These are phyloP conservation scores for Ceyx erithaca DNA, from an alignment of 2,797 vertebrate species.

Conservation along the genomic window DNA sequence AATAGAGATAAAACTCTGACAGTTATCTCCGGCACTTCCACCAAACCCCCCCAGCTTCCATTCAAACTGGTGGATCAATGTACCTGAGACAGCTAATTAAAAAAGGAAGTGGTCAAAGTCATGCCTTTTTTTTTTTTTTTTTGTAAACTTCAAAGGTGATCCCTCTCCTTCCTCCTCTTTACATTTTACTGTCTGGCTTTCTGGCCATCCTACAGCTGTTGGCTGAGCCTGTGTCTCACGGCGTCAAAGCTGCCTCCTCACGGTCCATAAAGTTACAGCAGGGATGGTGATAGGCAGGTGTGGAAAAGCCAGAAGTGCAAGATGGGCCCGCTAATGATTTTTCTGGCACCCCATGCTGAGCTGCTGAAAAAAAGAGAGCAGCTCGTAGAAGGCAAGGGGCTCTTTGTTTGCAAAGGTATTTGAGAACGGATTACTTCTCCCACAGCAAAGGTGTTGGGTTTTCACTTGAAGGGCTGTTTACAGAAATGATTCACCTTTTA, in stretches of 20 bases:
- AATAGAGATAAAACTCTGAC: not conserved
- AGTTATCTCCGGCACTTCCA: not conserved
- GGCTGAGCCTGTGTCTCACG: conserved; percentile 66
- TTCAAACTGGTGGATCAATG: not conserved
- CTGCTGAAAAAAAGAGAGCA: conserved; percentile 28
- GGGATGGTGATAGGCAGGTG: conserved; percentile 77
- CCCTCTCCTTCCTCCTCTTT: conserved; percentile 77
- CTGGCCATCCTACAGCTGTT: conserved; percentile 80
- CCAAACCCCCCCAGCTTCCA: not conserved
- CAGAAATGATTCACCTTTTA: conserved; percentile 70
- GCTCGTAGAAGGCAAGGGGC: conserved; percentile 13
- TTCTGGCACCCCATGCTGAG: conserved; percentile 76
- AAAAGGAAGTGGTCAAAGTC: conserved; percentile 83
- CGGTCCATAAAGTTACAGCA: conserved; percentile 82
- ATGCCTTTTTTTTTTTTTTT: conserved; percentile 37
- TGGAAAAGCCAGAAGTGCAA: conserved; percentile 75
- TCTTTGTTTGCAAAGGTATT: conserved; percentile 68
- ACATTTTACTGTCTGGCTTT: conserved; percentile 83
- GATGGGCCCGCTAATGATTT: conserved; percentile 70
- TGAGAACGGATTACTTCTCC: conserved; percentile 27
- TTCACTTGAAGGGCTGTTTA: conserved; percentile 62
- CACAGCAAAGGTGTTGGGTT: conserved; percentile 62
- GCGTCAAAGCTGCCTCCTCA: conserved; percentile 86
- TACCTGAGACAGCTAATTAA: conserved; percentile 77
- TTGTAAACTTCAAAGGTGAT: conserved; percentile 83